These are phyloP conservation scores for Nycteola revayana DNA, from an alignment of 2,888 invertebrate species.

Conservation along the genomic window DNA sequence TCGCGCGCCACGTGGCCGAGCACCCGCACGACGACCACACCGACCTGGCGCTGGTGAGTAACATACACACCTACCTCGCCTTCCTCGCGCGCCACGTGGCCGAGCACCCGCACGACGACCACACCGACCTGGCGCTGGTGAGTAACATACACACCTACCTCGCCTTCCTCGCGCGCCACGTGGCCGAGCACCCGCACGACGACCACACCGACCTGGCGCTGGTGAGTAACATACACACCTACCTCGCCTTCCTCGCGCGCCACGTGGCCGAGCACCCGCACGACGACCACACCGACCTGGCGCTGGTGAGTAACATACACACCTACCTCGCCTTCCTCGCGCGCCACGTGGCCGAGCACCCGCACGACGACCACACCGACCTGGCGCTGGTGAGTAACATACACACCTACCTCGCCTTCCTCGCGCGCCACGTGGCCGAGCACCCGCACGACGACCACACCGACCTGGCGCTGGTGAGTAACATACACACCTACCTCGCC, in stretches of 20 bases:
- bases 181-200: conserved; percentile 48
- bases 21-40: conserved; percentile 45
- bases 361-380: conserved; percentile 48
- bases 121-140: conserved; percentile 55
- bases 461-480: too few species aligned
- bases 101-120: conserved; percentile 35
- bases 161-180: conserved; percentile 90
- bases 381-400: conserved; percentile 45
- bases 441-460: neutral
- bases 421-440: too few species aligned
- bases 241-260: conserved; percentile 91
- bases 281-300: conserved; percentile 54
- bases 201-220: conserved; percentile 61
- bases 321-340: conserved; percentile 94
- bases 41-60: conserved; percentile 61
- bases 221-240: conserved; percentile 87
- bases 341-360: conserved; percentile 80
- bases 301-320: conserved; percentile 83
- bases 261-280: conserved; percentile 77
- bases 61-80: conserved; percentile 91
- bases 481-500: too few species aligned
- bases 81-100: conserved; percentile 90
- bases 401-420: too few species aligned
- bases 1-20: conserved; percentile 86
- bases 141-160: conserved; percentile 91